These are phyloP conservation scores for Hephaestus fuliginosus DNA, from an alignment of 2,797 vertebrate genomes.

Conservation along the genomic window DNA sequence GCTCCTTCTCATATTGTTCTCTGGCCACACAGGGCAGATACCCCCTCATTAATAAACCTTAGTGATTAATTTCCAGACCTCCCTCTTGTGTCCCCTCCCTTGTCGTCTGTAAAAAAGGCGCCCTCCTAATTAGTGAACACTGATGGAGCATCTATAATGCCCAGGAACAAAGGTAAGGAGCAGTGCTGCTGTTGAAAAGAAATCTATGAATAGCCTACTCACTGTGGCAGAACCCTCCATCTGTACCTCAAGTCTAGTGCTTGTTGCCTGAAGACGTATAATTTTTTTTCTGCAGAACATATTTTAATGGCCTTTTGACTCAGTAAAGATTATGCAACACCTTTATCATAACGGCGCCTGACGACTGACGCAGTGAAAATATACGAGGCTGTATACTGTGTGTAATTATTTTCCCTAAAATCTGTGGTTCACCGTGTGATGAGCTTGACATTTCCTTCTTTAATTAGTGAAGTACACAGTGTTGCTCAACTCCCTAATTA, in stretches of 20 bases:
- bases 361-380: not conserved
- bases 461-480: slow-evolving; percentile 64
- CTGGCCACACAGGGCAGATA: slow-evolving; percentile 67
- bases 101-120: slow-evolving; percentile 65
- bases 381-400: not conserved
- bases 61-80: slow-evolving; percentile 77
- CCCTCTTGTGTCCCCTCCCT: slow-evolving; percentile 65
- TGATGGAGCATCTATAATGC: slow-evolving; percentile 67
- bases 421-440: slow-evolving; percentile 31
- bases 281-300: not conserved
- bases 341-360: not conserved
- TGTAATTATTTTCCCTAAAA: slow-evolving; percentile 37
- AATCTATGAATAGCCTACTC: slow-evolving; percentile 39
- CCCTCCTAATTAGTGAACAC: slow-evolving; percentile 78
- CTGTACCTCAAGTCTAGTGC: not conserved
- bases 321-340: not conserved
- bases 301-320: not conserved
- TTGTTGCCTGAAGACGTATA: not conserved
- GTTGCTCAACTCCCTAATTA: slow-evolving; percentile 57
- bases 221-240: slow-evolving; percentile 26
- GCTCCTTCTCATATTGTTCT: slow-evolving; percentile 73
- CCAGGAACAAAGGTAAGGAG: slow-evolving; percentile 40
- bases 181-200: slow-evolving; percentile 37
- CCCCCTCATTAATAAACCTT: slow-evolving; percentile 79
- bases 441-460: slow-evolving; percentile 58